These are phyloP conservation scores for Selene dorsalis DNA, from an alignment of 2,797 vertebrate genomes.

Conservation along the genomic window DNA sequence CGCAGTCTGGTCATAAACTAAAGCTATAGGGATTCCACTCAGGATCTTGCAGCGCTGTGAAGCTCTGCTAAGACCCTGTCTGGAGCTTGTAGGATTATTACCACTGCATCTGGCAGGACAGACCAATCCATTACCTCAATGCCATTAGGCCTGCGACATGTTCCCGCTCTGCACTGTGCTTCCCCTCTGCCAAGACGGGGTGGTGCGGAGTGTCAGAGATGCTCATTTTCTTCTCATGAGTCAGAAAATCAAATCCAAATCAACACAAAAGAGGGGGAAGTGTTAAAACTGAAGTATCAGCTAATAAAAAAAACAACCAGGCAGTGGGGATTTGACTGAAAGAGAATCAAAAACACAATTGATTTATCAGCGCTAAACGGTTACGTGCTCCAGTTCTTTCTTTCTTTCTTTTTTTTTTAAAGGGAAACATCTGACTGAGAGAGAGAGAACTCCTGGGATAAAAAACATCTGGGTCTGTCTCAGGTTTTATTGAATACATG, in stretches of 20 bases:
- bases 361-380: slow-evolving; percentile 52
- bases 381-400: slow-evolving; percentile 28
- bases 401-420: slow-evolving; percentile 26
- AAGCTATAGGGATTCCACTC: slow-evolving; percentile 71
- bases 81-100: slow-evolving; percentile 70
- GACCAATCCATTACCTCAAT: slow-evolving; percentile 77
- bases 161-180: slow-evolving; percentile 59
- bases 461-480: slow-evolving; percentile 71
- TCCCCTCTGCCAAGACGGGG: slow-evolving; percentile 44
- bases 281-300: slow-evolving; percentile 22
- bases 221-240: slow-evolving; percentile 50
- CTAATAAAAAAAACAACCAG: slow-evolving; percentile 44
- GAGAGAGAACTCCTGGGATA: slow-evolving; percentile 40
- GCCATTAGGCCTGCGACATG: slow-evolving; percentile 75
- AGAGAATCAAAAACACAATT: slow-evolving; percentile 34
- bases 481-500: slow-evolving; percentile 77
- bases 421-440: neutral
- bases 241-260: slow-evolving; percentile 52
- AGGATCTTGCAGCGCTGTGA: slow-evolving; percentile 65
- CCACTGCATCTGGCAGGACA: slow-evolving; percentile 73
- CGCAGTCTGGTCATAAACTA: slow-evolving; percentile 74
- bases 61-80: slow-evolving; percentile 73
- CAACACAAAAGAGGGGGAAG: slow-evolving; percentile 6
- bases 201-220: slow-evolving; percentile 37
- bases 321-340: slow-evolving; percentile 19